These are phyloP conservation scores for Charanyca ferruginea DNA, from an alignment of 2,888 invertebrate species.

Conservation along the genomic window DNA sequence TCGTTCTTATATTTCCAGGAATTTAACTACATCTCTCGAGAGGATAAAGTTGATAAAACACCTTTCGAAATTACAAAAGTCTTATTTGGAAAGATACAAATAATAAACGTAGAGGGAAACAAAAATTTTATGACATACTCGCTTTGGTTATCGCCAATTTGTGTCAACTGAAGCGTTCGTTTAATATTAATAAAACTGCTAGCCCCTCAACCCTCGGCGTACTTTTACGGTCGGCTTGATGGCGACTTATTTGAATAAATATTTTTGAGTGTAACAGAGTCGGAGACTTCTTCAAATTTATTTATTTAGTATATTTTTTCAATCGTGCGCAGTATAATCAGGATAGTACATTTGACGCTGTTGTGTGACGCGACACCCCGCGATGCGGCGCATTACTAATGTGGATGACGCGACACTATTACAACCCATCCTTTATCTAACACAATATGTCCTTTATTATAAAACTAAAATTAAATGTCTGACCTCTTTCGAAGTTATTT, in stretches of 20 bases:
- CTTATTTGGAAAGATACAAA: constrained; percentile 76
- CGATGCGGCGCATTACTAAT: constrained; percentile 85
- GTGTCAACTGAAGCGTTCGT: constrained; percentile 90
- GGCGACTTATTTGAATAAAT: constrained; percentile 91
- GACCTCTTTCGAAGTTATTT: constrained; percentile 85
- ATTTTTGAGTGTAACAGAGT: constrained; percentile 83
- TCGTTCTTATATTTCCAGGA: constrained; percentile 11
- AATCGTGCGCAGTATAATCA: constrained; percentile 63
- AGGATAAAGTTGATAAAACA: constrained; percentile 25
- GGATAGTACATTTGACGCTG: constrained; percentile 66
- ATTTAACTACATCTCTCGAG: constrained; percentile 7
- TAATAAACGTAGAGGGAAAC: constrained; percentile 78
- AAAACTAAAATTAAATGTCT: constrained; percentile 87
- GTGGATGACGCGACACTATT: constrained; percentile 89
- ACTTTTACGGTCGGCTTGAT: constrained; percentile 89
- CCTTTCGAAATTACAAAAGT: constrained; percentile 56
- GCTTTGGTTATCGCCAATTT: constrained; percentile 89
- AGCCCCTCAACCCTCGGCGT: constrained; percentile 87
- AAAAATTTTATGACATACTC: constrained; percentile 82
- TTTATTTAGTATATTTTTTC: constrained; percentile 82
- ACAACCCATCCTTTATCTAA: constrained; percentile 89
- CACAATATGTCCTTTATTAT: constrained; percentile 89
- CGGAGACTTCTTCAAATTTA: constrained; percentile 79
- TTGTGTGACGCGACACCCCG: constrained; percentile 80
- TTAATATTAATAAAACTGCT: constrained; percentile 90